Evolutionary conservation across 2,888 invertebrate genomes (phyloP).

Genomic region (Pyrochroa serraticornis): DNA sequence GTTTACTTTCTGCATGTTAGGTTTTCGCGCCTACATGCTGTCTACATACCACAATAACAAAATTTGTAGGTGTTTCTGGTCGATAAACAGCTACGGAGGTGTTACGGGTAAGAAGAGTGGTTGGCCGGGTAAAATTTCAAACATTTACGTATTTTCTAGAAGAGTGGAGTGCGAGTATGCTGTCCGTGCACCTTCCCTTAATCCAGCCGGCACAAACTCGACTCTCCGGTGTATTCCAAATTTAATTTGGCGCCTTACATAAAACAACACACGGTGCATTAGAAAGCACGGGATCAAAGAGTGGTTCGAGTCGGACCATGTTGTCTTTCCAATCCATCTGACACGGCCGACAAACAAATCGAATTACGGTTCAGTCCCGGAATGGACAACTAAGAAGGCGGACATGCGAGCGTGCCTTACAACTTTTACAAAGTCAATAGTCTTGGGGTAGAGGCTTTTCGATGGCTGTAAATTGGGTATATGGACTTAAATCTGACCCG

Average conservation of each 20-base stretch:
- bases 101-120: slow-evolving; percentile 23
- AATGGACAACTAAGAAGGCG: slow-evolving; percentile 44
- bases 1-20: no score
- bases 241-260: slow-evolving; percentile 49
- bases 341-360: slow-evolving; percentile 51
- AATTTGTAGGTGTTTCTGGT: no score
- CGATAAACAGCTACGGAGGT: not conserved
- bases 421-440: slow-evolving; percentile 25
- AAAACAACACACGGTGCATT: slow-evolving; percentile 51
- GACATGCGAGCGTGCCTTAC: slow-evolving; percentile 34
- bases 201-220: slow-evolving; percentile 3
- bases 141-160: slow-evolving; percentile 25
- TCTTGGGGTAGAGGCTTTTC: no score
- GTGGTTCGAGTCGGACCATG: slow-evolving; percentile 45
- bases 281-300: slow-evolving; percentile 49
- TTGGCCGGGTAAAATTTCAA: slow-evolving; percentile 29
- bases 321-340: slow-evolving; percentile 55
- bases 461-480: no score
- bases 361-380: slow-evolving; percentile 49
- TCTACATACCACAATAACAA: no score
- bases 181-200: slow-evolving; percentile 4
- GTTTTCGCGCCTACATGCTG: no score
- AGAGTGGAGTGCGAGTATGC: no score
- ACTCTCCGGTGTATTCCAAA: slow-evolving; percentile 45
- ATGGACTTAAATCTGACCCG: no score